phyloP scores from a whole-genome alignment of 1,140 invertebrate species.

The Brachionus manjavacas region DNA sequence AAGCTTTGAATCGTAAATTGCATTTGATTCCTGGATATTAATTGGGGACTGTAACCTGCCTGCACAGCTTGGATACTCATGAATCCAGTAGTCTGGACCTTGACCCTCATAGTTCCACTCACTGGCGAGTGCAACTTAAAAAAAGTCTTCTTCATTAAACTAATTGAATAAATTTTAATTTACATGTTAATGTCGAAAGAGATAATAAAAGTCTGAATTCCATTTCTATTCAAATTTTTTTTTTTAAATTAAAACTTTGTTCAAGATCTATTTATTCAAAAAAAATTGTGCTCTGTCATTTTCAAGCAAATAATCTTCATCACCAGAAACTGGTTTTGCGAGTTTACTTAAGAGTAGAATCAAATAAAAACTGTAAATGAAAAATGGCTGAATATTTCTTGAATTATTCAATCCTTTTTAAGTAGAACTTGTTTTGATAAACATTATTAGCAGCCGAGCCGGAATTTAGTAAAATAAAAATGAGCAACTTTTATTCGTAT shows the following conservation, averaged over 20 bases:
- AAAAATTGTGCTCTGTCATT: neutral
- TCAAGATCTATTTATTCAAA: neutral
- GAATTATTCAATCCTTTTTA: neutral
- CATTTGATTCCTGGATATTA: neutral
- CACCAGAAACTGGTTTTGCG: neutral
- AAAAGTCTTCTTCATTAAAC: neutral
- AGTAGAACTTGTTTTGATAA: neutral
- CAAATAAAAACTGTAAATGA: neutral
- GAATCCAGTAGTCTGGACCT: conserved; percentile 18
- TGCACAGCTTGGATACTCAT: conserved; percentile 18
- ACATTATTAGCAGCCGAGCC: neutral
- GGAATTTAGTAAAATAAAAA: neutral
- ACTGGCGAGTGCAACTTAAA: neutral
- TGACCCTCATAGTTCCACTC: conserved; percentile 23
- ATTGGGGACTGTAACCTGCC: conserved; percentile 22
- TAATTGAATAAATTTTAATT: neutral
- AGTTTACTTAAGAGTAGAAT: neutral
- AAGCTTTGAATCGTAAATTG: neutral
- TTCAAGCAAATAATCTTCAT: neutral
- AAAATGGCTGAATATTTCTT: neutral
- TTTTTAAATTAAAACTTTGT: neutral
- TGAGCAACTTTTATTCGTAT: no score
- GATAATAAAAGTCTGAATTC: neutral
- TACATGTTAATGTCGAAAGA: neutral
- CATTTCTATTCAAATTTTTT: neutral